Conservation (phyloP, 2,888 invertebrate genomes). For the Magallana nippona region DNA sequence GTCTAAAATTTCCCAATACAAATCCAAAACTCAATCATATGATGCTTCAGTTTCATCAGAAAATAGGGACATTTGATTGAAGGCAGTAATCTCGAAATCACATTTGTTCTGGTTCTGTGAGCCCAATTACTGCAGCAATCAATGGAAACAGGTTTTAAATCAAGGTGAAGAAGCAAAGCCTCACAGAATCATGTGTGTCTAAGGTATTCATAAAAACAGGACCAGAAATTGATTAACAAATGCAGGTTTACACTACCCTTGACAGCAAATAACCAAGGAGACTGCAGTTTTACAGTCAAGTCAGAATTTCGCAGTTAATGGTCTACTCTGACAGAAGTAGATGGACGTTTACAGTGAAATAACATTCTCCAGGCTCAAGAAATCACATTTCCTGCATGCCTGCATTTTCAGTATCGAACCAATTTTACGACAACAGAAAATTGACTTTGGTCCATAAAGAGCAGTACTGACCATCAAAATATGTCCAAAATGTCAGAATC, state of each 20-base stretch:
- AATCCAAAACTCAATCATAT: conserved; percentile 24
- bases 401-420: conserved; percentile 6
- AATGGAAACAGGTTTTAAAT: conserved; percentile 25
- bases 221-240: conserved; percentile 15
- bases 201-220: not conserved
- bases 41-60: conserved; percentile 10
- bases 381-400: conserved; percentile 28
- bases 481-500: not conserved
- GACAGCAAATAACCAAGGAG: not conserved
- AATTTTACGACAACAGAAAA: conserved; percentile 15
- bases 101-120: conserved; percentile 19
- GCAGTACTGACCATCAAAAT: conserved; percentile 29
- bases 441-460: conserved; percentile 20
- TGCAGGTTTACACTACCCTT: not conserved
- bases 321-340: not conserved
- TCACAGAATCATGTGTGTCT: not conserved
- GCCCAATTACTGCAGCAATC: conserved; percentile 27
- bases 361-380: conserved; percentile 4
- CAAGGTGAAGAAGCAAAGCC: conserved; percentile 26
- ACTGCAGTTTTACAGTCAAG: not conserved
- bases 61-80: conserved; percentile 28
- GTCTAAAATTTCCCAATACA: conserved; percentile 13
- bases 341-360: not conserved
- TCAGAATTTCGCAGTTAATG: not conserved
- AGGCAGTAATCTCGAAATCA: conserved; percentile 24